Base-by-base conservation (phyloP, 2,888 invertebrate species). In the Drosophila affinis region DNA sequence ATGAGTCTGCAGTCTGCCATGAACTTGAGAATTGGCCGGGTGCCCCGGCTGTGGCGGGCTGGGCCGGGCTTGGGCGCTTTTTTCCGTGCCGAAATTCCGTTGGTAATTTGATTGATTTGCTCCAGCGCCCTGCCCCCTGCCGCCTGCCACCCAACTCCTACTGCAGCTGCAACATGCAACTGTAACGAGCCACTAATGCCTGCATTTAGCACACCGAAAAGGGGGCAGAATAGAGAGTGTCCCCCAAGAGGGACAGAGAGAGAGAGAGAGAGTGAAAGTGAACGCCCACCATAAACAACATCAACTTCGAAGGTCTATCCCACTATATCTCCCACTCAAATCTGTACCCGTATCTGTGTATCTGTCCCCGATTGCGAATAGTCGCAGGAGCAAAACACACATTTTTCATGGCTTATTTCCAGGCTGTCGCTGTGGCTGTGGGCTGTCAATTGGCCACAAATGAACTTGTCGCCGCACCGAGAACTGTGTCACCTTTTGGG, bases 61-160 rank as follows among this genome's bases (percentile, higher is more conserved):
- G 18, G 18, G 18, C 18, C 0, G 24, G 24, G 24, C 2, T 18
- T 2, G 64, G 34, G n/a, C 29, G 12, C 39, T 21, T 54, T 46
- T 75, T 65, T 61, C 51, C 54, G 57, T 72, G 72, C 63, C 62
- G 64, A 72, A 81, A 80, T 70, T 73, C 65, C 53, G 56, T 59
- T 83, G 70, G 85, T 82, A 87, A 82, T 82, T 82, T 84, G 87
- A 86, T 87, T 85, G 87, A 84, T 88, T 87, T 87, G 75, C 87
- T 73, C 54, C 58, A 59, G 65, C 53, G 54, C 56, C 53, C 56
- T n/a, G 39, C 34, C 0, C 12, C 12, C 34, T 12, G 34, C 34
- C 1, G 12, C 39, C 14, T 5, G 34, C 39, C 24, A 24, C 5
- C 39, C 7, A 7, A n/a, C 14, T 39, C 3, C 39, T 63, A 57